Evolutionary conservation across 2,797 vertebrate species (phyloP).

Genomic region (Potorous gilbertii): DNA sequence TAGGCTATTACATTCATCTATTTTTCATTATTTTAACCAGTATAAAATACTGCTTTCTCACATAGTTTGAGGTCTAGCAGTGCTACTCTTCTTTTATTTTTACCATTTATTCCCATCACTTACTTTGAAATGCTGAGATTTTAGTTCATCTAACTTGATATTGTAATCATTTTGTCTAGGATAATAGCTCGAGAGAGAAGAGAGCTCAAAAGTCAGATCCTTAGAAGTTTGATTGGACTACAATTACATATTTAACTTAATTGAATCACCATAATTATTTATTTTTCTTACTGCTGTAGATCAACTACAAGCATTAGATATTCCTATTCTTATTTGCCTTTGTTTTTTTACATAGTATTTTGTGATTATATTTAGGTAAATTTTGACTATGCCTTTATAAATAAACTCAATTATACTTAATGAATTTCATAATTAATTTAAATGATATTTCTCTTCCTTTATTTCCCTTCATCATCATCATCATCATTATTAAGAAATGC

Average conservation of each 20-base stretch:
- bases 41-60: neutral
- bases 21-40: neutral
- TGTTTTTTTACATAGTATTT: neutral
- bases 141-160: no score
- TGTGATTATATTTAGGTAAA: neutral
- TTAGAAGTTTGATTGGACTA: neutral
- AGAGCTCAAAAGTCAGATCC: neutral
- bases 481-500: neutral
- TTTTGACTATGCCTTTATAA: neutral
- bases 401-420: neutral
- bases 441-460: neutral
- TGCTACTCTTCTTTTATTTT: neutral
- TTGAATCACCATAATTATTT: neutral
- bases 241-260: neutral
- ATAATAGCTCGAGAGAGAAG: neutral
- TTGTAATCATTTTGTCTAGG: no score
- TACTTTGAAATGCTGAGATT: no score
- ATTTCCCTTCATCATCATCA: neutral
- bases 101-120: neutral
- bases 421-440: neutral
- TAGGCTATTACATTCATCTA: neutral
- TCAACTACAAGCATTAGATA: neutral
- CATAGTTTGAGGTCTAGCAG: neutral
- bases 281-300: neutral
- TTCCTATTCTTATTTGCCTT: neutral